These are phyloP conservation scores for Pseudomyrmex sp. DNA, from an alignment of 1,140 invertebrate genomes.

Conservation along the genomic window DNA sequence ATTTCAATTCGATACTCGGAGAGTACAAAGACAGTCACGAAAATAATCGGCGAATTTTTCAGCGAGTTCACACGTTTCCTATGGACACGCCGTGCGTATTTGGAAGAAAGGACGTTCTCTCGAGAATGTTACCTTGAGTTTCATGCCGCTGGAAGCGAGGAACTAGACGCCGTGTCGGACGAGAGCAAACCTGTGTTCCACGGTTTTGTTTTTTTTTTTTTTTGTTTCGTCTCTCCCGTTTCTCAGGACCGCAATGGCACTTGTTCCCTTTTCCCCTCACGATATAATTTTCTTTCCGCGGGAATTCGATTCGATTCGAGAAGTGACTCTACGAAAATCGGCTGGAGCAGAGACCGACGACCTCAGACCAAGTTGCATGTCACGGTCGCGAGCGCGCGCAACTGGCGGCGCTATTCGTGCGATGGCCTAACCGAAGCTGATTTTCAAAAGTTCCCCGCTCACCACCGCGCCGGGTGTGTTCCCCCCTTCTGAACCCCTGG, in stretches of 20 bases:
- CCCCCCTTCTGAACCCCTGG: constrained; percentile 4
- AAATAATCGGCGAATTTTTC: too few species aligned
- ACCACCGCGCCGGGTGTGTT: too few species aligned
- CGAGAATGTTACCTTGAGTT: constrained; percentile 39
- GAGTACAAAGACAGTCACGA: too few species aligned
- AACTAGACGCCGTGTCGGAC: not conserved
- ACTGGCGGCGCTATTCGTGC: constrained; percentile 60
- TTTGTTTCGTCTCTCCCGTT: not conserved
- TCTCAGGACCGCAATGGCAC: not conserved
- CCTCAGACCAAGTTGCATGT: constrained; percentile 15
- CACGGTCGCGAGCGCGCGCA: constrained; percentile 55
- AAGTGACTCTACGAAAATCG: not conserved
- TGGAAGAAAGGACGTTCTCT: not conserved
- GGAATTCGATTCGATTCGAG: not conserved
- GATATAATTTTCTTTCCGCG: not conserved
- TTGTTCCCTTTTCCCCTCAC: not conserved
- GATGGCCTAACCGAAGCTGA: constrained; percentile 58
- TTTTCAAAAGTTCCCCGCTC: constrained; percentile 66
- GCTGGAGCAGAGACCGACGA: constrained; percentile 12
- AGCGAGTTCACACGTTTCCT: too few species aligned
- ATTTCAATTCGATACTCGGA: too few species aligned
- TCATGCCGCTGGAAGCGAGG: constrained; percentile 1
- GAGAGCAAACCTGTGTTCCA: too few species aligned
- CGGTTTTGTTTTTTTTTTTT: not conserved
- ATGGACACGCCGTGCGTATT: not conserved